These are phyloP conservation scores for Brassicogethes aeneus DNA, from an alignment of 2,888 invertebrate genomes.

Conservation along the genomic window DNA sequence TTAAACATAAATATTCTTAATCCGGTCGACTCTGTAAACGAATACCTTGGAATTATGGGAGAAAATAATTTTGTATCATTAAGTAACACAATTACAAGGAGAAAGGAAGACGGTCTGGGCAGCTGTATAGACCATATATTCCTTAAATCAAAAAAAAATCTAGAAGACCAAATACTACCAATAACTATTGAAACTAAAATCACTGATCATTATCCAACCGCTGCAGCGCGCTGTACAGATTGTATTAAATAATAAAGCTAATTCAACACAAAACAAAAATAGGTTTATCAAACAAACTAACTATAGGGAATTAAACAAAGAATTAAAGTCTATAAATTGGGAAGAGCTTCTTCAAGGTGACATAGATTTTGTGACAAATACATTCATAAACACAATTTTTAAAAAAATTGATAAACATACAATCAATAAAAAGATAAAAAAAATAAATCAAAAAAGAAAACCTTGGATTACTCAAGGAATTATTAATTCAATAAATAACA, in stretches of 20 bases:
- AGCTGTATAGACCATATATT: constrained; percentile 1
- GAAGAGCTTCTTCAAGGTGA: background rate
- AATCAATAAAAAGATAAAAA: background rate
- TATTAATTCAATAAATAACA: background rate
- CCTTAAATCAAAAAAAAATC: constrained; percentile 6
- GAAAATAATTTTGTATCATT: background rate
- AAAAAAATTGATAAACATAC: background rate
- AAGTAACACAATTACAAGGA: background rate
- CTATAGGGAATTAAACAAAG: background rate
- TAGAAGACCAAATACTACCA: background rate
- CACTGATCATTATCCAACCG: background rate
- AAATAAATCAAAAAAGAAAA: background rate
- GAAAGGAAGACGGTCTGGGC: background rate
- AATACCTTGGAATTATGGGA: background rate
- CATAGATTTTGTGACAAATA: background rate
- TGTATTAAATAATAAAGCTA: background rate
- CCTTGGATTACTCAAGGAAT: background rate
- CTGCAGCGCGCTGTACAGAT: background rate
- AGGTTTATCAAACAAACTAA: background rate
- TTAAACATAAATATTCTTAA: background rate
- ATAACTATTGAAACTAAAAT: background rate
- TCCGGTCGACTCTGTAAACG: background rate
- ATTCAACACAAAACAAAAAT: too few species aligned
- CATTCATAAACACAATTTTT: background rate
- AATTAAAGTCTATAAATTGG: background rate